Evolutionary conservation across 1,140 invertebrate genomes (phyloP).

Genomic region (Notospermus geniculatus): DNA sequence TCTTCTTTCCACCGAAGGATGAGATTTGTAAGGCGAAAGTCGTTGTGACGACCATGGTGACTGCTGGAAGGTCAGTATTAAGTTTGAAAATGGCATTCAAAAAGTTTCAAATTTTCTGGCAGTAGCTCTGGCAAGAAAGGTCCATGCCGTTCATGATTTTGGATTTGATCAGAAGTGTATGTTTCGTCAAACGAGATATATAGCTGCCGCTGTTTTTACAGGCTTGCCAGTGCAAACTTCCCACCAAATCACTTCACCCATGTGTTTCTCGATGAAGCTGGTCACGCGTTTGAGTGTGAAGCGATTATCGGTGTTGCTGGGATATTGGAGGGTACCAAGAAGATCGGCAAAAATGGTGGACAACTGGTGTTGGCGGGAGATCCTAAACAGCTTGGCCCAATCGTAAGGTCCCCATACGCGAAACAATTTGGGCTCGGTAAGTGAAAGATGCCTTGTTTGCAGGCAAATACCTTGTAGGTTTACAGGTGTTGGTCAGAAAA

Average conservation of each 20-base stretch:
- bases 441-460: background rate
- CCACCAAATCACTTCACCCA: conserved; percentile 79
- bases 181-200: too few relatives aligned
- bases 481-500: too few relatives aligned
- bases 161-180: too few relatives aligned
- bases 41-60: conserved; percentile 39
- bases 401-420: conserved; percentile 69
- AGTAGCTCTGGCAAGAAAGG: conserved; percentile 69
- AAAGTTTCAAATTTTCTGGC: too few relatives aligned
- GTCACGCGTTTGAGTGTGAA: conserved; percentile 85
- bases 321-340: conserved; percentile 29
- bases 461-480: background rate
- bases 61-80: conserved; percentile 39
- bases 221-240: conserved; percentile 64
- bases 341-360: conserved; percentile 17
- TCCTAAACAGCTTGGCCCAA: conserved; percentile 85
- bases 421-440: conserved; percentile 63
- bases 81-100: conserved; percentile 25
- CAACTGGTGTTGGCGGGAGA: conserved; percentile 82
- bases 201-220: too few relatives aligned
- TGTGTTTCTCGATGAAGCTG: conserved; percentile 85
- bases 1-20: conserved; percentile 32
- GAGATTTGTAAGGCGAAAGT: conserved; percentile 32
- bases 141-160: too few relatives aligned
- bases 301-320: conserved; percentile 38